Base-by-base conservation (phyloP, 2,797 vertebrate genomes). In the Meda fulgida region DNA sequence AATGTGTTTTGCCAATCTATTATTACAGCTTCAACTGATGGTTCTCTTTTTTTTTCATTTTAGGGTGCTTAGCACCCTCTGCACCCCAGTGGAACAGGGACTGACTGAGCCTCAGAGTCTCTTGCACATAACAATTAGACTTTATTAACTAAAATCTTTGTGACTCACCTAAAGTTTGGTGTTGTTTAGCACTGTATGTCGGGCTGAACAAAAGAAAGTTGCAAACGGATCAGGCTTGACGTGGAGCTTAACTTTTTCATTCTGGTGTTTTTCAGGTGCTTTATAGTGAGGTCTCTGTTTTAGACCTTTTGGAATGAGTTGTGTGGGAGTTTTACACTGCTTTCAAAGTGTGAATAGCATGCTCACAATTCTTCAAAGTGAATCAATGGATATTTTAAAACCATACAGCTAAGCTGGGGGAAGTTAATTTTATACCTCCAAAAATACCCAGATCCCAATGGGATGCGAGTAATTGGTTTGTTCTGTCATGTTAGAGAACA, bases 351-450 rank as follows among this genome's bases (percentile, higher is more conserved):
- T 31, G 51, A 85, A 79, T 48, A 48, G 5, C 31, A 51, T 13
- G 2, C 23, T 38, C 36, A 19, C 29, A 53, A 71, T 81, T 78
- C 40, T 71, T 58, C 23, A 76, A 65, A 29, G 16, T 18, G 10
- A 76, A 7, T 21, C n/a, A 29, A 76, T 72, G 55, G 48, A 67
- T 75, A 36, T 26, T 53, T 58, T 38, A 31, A 87, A 83, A 83
- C 10, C 21, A 81, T 11, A 14, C 14, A 67, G 19, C 29, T 79
- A 63, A 23, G 2, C 29, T 71, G 55, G 67, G 66, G 75, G 82
- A 85, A 36, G 2, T 21, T 55, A 84, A 79, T 63, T 84, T 48
- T 18, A 43, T 63, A 65, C 31, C 51, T 58, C n/a, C 38, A 13
- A 60, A 71, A 63, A 72, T 63, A 46, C 16, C 67, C 40, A n/a